A percentile compares a stretch with the other conserved stretches of the same genome.
These are phyloP conservation scores for Lates calcarifer DNA, from an alignment of 2,113 vertebrate genomes.

Conservation along the genomic window DNA sequence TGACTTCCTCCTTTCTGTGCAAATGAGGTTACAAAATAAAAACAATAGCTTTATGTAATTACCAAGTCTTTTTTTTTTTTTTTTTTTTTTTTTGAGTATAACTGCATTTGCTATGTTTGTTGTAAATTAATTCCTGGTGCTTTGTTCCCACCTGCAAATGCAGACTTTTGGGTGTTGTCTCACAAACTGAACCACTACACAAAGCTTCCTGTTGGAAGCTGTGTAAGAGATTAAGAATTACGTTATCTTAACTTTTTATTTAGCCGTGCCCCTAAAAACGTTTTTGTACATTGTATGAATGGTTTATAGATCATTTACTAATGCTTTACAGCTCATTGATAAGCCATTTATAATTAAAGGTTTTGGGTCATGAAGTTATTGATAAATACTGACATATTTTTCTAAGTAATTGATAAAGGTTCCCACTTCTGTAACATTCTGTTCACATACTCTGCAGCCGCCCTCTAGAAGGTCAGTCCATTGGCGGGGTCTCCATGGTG, in stretches of 20 bases:
- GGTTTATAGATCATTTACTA: not conserved
- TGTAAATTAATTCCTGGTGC: conserved; percentile 1
- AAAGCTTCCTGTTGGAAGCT: not conserved
- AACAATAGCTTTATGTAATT: conserved; percentile 1
- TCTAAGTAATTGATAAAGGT: too few species aligned
- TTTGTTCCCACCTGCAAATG: not conserved
- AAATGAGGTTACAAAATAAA: not conserved
- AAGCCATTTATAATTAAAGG: not conserved
- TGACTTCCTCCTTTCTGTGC: not conserved
- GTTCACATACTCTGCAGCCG: too few species aligned
- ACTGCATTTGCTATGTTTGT: conserved; percentile 2
- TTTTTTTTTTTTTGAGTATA: not conserved
- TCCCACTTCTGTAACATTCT: not conserved
- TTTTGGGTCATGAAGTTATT: not conserved
- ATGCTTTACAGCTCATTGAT: too few species aligned
- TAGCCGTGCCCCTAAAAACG: not conserved
- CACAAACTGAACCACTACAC: not conserved
- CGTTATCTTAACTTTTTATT: too few species aligned
- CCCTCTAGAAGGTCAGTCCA: not conserved
- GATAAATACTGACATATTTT: too few species aligned
- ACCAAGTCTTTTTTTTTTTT: conserved; percentile 5
- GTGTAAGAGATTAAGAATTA: not conserved
- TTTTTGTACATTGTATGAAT: not conserved
- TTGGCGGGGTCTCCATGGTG: too few species aligned
- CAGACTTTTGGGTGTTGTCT: not conserved